Evolutionary conservation across 2,113 vertebrate genomes (phyloP), one percentile per base, ranked within the genome.

Genomic region (Limnothrissa miodon): DNA sequence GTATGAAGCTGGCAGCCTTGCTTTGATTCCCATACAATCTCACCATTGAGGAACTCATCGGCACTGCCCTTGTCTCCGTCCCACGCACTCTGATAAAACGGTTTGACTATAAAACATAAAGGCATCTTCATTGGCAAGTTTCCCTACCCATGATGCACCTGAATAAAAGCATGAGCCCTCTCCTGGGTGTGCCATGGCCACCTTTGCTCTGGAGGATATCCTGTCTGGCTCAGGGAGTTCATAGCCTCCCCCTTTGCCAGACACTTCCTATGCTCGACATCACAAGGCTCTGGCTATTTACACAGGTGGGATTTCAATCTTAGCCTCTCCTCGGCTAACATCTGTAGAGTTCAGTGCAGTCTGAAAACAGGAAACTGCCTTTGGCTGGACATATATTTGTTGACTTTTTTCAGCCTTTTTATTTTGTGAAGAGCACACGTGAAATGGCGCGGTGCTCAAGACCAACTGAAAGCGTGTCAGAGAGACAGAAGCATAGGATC

Each of bases 101-200:
- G 95, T 88, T 95, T 95, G 66, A 90, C 95, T 95, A 94, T 39
- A 93, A 86, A 91, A 93, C 87, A 89, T 90, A 92, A 91, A 92
- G 83, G 86, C 78, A 92, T 87, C 83, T 90, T 92, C 84, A 90
- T 89, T 92, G 45, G 84, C 4, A 62, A 81, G 84, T 25, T 45
- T 15, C 62, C 39, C 42, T 78, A 7, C 4, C 4, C 29, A 33
- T 4, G 11, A 39, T 39, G 66, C 56, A 66, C 44, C 53, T 23
- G 21, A 45, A 10, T n/a, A 17, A 74, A 39, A 59, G 21, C 23
- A 11, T 29, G 11, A 19, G 39, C 42, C 25, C 39, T 13, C 66
- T 66, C 45, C 45, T 74, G 29, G 66, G 66, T 45, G 33, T 70
- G 42, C 48, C 21, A 23, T 85, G 80, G 80, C 79, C 59, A 83